A percentile compares a stretch with the other conserved stretches of the same genome.
Conservation (phyloP, 2,113 vertebrate species). For the Nerophis lumbriciformis region DNA sequence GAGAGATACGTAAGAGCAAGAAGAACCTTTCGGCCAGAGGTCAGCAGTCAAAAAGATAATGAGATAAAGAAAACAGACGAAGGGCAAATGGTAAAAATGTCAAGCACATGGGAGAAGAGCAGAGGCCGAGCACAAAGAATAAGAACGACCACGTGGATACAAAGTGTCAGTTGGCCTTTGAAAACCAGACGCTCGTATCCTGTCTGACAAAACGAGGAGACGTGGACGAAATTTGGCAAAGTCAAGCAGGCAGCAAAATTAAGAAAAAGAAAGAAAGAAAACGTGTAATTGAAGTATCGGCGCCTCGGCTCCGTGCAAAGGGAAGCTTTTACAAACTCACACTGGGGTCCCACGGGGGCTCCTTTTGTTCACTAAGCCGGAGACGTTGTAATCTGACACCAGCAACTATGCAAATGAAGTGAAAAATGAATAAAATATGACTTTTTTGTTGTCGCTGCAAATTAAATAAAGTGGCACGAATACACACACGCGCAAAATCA, state of each 20-base stretch:
- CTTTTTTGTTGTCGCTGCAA: not conserved
- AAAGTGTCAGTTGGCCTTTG: slow-evolving; percentile 26
- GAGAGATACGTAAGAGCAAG: slow-evolving; percentile 11
- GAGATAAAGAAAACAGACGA: slow-evolving; percentile 28
- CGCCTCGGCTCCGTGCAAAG: not conserved
- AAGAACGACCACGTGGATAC: slow-evolving; percentile 4
- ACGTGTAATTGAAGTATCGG: not conserved
- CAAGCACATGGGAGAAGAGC: slow-evolving; percentile 21
- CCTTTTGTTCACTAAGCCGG: slow-evolving; percentile 2
- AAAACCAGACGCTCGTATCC: slow-evolving; percentile 12
- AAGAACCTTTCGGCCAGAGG: slow-evolving; percentile 9
- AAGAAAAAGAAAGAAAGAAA: not conserved
- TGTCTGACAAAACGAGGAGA: slow-evolving; percentile 2
- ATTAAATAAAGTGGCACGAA: not conserved
- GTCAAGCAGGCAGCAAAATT: slow-evolving; percentile 2
- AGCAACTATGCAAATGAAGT: slow-evolving; percentile 1
- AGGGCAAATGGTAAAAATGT: slow-evolving; percentile 27
- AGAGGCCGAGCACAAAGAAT: slow-evolving; percentile 5
- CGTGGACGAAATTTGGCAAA: slow-evolving; percentile 2
- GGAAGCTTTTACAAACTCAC: slow-evolving; percentile 7
- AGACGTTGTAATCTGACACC: slow-evolving; percentile 4
- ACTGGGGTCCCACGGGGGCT: not conserved
- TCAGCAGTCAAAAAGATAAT: slow-evolving; percentile 36
- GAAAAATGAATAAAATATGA: slow-evolving; percentile 7
- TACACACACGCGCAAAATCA: not conserved